phyloP scores from a whole-genome alignment of 2,113 vertebrate species.

The Sinosuthora webbiana region DNA sequence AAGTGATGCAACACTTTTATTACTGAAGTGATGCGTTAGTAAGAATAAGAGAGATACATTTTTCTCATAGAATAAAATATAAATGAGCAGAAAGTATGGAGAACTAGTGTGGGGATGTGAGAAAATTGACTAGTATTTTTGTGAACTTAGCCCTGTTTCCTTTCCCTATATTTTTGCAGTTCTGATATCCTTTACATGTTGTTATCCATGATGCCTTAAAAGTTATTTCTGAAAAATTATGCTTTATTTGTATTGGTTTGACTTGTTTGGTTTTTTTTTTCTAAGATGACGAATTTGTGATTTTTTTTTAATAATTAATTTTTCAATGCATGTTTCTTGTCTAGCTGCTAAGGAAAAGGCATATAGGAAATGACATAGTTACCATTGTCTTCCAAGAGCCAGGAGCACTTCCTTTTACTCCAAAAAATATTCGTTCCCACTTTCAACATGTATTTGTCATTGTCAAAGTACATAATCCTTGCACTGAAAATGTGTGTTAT shows the following conservation, averaged over 20 bases:
- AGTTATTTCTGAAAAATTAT: background rate
- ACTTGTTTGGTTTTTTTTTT: background rate
- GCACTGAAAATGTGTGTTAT: conserved; percentile 96
- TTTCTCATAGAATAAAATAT: background rate
- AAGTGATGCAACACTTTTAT: background rate
- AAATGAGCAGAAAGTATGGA: background rate
- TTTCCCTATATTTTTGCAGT: background rate
- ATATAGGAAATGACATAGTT: conserved; percentile 98
- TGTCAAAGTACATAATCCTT: conserved; percentile 94
- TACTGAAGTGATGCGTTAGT: background rate
- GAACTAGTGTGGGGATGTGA: background rate
- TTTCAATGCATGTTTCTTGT: conserved; percentile 44
- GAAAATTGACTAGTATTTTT: background rate
- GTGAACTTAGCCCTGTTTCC: background rate
- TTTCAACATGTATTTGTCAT: conserved; percentile 98
- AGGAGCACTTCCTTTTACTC: conserved; percentile 94
- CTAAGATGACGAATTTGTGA: background rate
- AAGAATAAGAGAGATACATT: background rate
- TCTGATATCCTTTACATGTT: background rate
- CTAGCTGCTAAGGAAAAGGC: conserved; percentile 94
- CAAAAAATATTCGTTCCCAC: conserved; percentile 95
- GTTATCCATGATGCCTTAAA: background rate
- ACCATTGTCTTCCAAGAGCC: conserved; percentile 99
- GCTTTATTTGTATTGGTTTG: background rate
- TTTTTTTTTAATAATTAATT: background rate